Percentiles rank a stretch among this genome's conserved stretches.
These are phyloP conservation scores for Tokudaia tokunoshimensis DNA, from an alignment of 2,797 vertebrate species.

Conservation along the genomic window DNA sequence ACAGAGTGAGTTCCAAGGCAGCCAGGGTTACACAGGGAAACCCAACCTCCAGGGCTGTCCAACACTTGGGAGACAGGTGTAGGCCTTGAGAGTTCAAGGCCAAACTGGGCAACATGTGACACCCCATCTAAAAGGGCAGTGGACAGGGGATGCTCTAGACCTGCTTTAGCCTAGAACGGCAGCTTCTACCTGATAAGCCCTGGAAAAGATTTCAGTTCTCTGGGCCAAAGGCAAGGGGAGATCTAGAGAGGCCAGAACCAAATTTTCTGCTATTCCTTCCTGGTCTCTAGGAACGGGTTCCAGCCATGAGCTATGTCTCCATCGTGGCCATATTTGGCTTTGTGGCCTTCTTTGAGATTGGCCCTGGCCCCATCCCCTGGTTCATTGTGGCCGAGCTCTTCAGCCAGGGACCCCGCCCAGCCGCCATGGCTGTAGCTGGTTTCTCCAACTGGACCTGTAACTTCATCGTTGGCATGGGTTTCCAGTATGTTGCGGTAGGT, in stretches of 20 bases:
- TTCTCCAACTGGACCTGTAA: constrained; percentile 96
- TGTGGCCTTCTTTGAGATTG: constrained; percentile 96
- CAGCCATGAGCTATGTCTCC: constrained; percentile 93
- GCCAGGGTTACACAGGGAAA: too few species aligned
- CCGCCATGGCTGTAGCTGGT: constrained; percentile 94
- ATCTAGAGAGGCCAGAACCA: not conserved
- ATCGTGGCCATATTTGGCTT: constrained; percentile 95
- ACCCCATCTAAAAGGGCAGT: not conserved
- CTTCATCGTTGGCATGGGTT: constrained; percentile 95
- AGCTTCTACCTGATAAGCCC: not conserved
- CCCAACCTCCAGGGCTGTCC: not conserved
- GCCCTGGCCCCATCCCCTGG: constrained; percentile 96
- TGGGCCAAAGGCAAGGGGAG: constrained; percentile 6
- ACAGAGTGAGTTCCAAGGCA: too few species aligned
- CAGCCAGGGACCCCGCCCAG: constrained; percentile 95
- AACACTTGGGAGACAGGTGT: not conserved
- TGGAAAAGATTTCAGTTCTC: not conserved
- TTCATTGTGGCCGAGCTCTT: constrained; percentile 96
- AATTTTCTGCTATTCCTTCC: not conserved
- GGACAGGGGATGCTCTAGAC: too few species aligned
- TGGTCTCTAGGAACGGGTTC: constrained; percentile 89
- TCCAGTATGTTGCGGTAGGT: constrained; percentile 95
- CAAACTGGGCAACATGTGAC: not conserved
- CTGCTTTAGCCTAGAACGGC: not conserved
- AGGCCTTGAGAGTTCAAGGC: not conserved